Evolutionary conservation across 2,797 vertebrate species (phyloP), one percentile per base, ranked within the genome.

Genomic region (Spinibarbus caldwelli): DNA sequence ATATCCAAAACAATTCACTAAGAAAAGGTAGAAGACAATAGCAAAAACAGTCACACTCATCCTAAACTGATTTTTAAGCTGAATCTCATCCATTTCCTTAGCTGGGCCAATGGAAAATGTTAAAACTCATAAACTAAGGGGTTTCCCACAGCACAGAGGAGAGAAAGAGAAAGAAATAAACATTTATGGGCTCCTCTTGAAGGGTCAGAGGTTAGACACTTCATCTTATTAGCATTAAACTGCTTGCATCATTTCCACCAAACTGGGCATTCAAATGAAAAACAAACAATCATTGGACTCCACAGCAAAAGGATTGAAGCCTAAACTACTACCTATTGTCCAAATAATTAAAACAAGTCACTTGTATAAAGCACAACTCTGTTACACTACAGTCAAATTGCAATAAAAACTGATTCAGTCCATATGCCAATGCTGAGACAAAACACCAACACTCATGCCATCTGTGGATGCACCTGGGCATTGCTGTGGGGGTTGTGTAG

Each of bases 391-490:
- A 89, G 47, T 54, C 45, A 68, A 80, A 54, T n/a, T 19, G 31
- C 43, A 80, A 68, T 1, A 64, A 38, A 31, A 66, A 76, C 57
- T 38, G 57, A 92, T 91, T 85, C 87, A 54, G 38, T 75, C 81
- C 84, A 76, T 43, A 83, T 49, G 67, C 82, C 49, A 75, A 76
- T 64, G 87, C 84, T 36, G 52, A 78, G 68, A 82, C 52, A 86
- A 68, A 83, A 80, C 78, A 54, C 80, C 47, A 31, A 71, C 43
- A 85, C 86, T 80, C 80, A 71, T 68, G 36, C 77, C 86, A 88
- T 85, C 70, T 86, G 84, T 78, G 57, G 80, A 79, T 17, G 19
- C 62, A 86, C 82, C 76, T 85, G 79, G 72, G 71, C 57, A 78
- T 85, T 80, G 66, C 71, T 71, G 70, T 59, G 76, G 43, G 80